These are phyloP conservation scores for Stenotaenia linearis DNA, from an alignment of 2,888 invertebrate species.

Conservation along the genomic window DNA sequence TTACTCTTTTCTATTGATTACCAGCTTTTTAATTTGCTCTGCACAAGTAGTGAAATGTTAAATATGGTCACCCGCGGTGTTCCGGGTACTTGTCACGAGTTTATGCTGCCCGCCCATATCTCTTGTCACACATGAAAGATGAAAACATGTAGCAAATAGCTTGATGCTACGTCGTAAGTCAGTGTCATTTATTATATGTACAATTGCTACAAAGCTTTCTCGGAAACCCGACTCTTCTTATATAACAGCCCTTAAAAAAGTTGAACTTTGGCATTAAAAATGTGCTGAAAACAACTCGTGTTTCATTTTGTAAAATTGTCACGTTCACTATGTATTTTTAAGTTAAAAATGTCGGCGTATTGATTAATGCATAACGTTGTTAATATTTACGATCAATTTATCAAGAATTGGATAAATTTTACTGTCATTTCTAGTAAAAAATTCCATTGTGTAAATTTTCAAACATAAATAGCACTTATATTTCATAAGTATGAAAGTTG, in stretches of 20 bases:
- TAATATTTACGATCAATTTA: too few species aligned
- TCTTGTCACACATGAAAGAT: slow-evolving; percentile 9
- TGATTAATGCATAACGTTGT: too few species aligned
- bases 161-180: not conserved
- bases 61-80: slow-evolving; percentile 11
- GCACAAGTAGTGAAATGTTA: not conserved
- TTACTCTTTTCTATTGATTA: not conserved
- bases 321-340: not conserved
- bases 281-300: too few species aligned
- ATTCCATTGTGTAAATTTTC: slow-evolving; percentile 1
- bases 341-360: too few species aligned
- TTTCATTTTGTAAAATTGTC: too few species aligned
- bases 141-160: slow-evolving; percentile 24
- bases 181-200: not conserved
- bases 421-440: not conserved
- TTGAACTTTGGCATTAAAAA: too few species aligned
- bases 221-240: not conserved
- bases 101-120: not conserved
- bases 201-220: not conserved
- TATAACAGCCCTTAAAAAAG: not conserved
- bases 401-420: not conserved
- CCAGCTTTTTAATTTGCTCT: not conserved
- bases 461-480: not conserved
- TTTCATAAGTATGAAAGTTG: not conserved
- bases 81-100: not conserved